phyloP scores from a whole-genome alignment of 2,797 vertebrate species.

The Pseudochaenichthys georgianus region DNA sequence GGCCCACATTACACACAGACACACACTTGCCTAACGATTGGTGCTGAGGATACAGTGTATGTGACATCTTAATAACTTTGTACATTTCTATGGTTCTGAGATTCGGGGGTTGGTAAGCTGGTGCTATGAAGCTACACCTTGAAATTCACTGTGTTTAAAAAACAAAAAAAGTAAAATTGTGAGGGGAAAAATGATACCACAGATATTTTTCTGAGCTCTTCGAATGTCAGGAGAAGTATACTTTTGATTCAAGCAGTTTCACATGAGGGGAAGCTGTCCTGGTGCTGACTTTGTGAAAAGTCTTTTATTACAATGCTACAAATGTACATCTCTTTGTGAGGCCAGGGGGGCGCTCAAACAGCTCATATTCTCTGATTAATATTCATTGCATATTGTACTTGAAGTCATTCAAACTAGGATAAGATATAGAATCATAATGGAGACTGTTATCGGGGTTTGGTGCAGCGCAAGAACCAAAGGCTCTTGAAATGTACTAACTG shows the following conservation, averaged over 20 bases:
- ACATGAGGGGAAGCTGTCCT: slow-evolving; percentile 71
- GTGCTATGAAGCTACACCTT: slow-evolving; percentile 81
- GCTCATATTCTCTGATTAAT: slow-evolving; percentile 60
- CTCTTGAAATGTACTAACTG: slow-evolving; percentile 65
- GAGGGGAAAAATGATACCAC: slow-evolving; percentile 57
- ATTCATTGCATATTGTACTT: slow-evolving; percentile 80
- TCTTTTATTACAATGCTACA: slow-evolving; percentile 73
- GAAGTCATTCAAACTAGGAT: slow-evolving; percentile 76
- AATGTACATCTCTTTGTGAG: slow-evolving; percentile 62
- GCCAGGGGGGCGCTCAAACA: slow-evolving; percentile 67
- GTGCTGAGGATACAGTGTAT: slow-evolving; percentile 74
- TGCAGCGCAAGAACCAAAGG: slow-evolving; percentile 70
- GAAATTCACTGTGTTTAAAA: slow-evolving; percentile 80
- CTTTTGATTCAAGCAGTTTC: slow-evolving; percentile 71
- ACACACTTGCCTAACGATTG: slow-evolving; percentile 58
- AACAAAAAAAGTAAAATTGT: slow-evolving; percentile 23
- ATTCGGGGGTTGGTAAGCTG: slow-evolving; percentile 39
- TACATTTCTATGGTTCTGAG: slow-evolving; percentile 65
- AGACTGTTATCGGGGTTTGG: slow-evolving; percentile 84
- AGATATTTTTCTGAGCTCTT: slow-evolving; percentile 77
- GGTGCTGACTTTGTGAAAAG: slow-evolving; percentile 83
- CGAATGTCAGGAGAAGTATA: slow-evolving; percentile 75
- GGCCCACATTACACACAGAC: slow-evolving; percentile 46
- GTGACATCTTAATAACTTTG: slow-evolving; percentile 65
- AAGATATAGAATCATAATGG: slow-evolving; percentile 73